These are phyloP conservation scores for Chrysogorgia sp. DNA, from an alignment of 92 coral and sea anemone genomes.

Conservation along the genomic window DNA sequence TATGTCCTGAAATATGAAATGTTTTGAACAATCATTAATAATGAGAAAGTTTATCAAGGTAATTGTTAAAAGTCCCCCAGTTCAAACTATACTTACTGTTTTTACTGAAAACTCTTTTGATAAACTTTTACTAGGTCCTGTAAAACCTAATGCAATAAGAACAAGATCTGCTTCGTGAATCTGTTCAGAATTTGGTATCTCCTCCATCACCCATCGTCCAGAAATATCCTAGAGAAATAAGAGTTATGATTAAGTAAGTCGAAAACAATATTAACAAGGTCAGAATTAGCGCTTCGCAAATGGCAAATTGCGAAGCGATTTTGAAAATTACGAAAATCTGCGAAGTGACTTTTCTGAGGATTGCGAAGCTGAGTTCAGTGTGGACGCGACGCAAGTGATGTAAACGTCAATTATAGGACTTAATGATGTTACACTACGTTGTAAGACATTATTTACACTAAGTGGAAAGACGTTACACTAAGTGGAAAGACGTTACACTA, in stretches of 20 bases:
- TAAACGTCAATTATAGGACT: no score
- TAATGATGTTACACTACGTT: no score
- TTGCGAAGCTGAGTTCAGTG: no score
- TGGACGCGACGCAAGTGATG: no score
- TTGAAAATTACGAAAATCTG: no score
- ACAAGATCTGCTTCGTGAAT: constrained; percentile 85
- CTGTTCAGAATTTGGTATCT: constrained; percentile 81
- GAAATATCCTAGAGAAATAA: constrained; percentile 67
- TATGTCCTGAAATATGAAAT: constrained; percentile 66
- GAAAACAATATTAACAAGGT: background rate
- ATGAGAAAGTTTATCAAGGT: background rate
- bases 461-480: no score
- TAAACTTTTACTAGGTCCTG: constrained; percentile 85
- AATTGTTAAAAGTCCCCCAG: background rate
- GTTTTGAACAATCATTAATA: background rate
- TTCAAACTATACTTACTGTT: constrained; percentile 65
- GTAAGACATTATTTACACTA: no score
- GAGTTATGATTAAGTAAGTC: background rate
- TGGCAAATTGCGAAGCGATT: no score
- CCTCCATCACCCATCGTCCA: constrained; percentile 89
- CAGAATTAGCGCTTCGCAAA: no score
- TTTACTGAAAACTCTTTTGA: constrained; percentile 81
- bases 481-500: no score
- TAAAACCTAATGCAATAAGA: constrained; percentile 85
- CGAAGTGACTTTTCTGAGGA: no score